Evolutionary conservation across 2,113 vertebrate genomes (phyloP), one percentile per base, ranked within the genome.

Genomic region (Eurystomus gularis): DNA sequence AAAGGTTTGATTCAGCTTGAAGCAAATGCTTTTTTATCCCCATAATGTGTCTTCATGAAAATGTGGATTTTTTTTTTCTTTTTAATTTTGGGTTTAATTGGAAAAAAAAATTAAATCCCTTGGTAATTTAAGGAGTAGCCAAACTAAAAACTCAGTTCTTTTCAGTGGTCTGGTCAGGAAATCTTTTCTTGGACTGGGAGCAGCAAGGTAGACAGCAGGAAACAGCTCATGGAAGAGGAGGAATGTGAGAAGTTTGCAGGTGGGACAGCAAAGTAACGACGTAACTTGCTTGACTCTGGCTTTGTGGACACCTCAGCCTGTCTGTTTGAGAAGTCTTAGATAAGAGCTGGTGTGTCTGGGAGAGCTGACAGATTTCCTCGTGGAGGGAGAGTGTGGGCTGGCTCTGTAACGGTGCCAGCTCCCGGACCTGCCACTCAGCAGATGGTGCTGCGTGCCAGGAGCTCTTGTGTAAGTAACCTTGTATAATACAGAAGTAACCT

Each of bases 211-310:
- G 44, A n/a, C 0, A 2, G 23, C 13, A 25, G 76, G 64, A n/a
- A 40, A 4, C 11, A 26, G 57, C 8, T 0, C 5, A 5, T 2
- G 19, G 71, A 14, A 23, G 46, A 73, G 51, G n/a, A 83, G 44
- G 42, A 29, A 49, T 21, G 40, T 2, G n/a, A 33, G 76, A 25
- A 25, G 62, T 24, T 52, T 1, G 10, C 33, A 8, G 8, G 57
- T 2, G 5, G 44, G 54, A 28, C 79, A 85, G 82, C 39, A 19
- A 6, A 66, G 35, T 29, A 6, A 23, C 68, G 76, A 54, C 23
- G 49, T 7, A 2, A 5, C 48, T 23, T 7, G 25, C 40, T 60
- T 23, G 48, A 21, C 55, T 37, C 40, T 0, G 6, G 1, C 60
- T 69, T 26, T 4, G 42, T 42, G 75, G 35, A 4, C 65, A 51